Evolutionary conservation across 2,113 vertebrate genomes (phyloP).

Genomic region (Benitochromis conjunctus): DNA sequence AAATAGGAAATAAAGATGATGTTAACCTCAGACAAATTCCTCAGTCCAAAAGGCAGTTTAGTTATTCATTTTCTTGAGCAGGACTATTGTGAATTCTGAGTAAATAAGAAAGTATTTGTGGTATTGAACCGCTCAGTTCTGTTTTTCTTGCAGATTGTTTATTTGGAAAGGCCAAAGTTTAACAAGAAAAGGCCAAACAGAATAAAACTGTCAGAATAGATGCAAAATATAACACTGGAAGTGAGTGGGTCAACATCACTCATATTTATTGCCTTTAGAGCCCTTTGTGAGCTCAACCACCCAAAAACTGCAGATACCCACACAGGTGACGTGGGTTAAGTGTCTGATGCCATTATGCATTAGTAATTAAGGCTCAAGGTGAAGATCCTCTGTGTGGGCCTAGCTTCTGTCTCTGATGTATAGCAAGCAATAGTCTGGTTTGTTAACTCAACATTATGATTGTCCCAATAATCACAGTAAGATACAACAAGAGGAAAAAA

Average conservation of each 20-base stretch:
- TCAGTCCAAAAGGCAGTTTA: not conserved
- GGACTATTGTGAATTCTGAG: not conserved
- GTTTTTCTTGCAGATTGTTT: not conserved
- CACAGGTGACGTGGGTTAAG: not conserved
- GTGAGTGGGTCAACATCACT: not conserved
- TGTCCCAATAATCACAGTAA: not conserved
- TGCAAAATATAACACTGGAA: not conserved
- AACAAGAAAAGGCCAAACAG: not conserved
- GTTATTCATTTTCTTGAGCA: not conserved
- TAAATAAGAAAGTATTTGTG: not conserved
- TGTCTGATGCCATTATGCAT: not conserved
- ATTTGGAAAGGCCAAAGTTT: not conserved
- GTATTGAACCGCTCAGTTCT: not conserved
- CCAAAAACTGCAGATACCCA: not conserved
- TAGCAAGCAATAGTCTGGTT: accelerated
- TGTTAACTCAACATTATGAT: not conserved
- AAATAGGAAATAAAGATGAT: not conserved
- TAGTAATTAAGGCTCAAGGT: not conserved
- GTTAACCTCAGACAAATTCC: not conserved
- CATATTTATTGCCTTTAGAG: not conserved
- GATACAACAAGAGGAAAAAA: not conserved
- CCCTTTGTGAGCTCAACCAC: not conserved
- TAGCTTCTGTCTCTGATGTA: not conserved
- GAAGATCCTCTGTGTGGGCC: not conserved
- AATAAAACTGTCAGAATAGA: not conserved